phyloP scores from a whole-genome alignment of 92 coral and sea anemone genomes.

The Umimayanthus chanpuru region DNA sequence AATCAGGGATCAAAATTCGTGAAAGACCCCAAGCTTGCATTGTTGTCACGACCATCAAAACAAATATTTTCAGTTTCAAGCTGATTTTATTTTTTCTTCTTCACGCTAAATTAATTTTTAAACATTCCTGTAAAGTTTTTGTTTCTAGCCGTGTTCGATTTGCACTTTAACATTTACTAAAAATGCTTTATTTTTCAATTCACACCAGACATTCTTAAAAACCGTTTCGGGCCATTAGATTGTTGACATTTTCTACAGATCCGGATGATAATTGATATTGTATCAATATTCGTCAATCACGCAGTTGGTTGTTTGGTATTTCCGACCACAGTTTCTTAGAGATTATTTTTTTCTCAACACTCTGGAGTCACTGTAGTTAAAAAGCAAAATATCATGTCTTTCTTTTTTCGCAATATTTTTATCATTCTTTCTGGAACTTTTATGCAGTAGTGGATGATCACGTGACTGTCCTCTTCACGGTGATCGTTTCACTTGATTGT shows the following conservation, averaged over 20 bases:
- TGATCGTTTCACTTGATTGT: neutral
- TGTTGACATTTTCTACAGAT: neutral
- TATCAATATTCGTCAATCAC: neutral
- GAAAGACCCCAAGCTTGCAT: neutral
- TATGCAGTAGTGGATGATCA: neutral
- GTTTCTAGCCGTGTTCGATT: neutral
- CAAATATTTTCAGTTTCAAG: neutral
- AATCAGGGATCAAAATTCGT: constrained; percentile 46
- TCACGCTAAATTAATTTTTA: constrained; percentile 13
- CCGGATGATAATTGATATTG: too few species aligned
- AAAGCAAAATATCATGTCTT: too few species aligned
- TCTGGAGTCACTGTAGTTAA: neutral
- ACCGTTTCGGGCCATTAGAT: neutral
- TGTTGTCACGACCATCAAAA: neutral
- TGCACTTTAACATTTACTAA: neutral
- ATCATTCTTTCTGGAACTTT: neutral
- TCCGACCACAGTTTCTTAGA: neutral
- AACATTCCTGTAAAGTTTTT: neutral
- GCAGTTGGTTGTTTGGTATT: neutral
- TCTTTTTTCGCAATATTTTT: too few species aligned
- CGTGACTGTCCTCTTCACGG: constrained; percentile 11
- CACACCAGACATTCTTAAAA: neutral
- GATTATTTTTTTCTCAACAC: neutral
- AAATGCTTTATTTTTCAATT: neutral
- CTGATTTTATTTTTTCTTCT: neutral